Evolutionary conservation across 1,140 invertebrate genomes (phyloP).

Genomic region (Saxidomus purpurata): DNA sequence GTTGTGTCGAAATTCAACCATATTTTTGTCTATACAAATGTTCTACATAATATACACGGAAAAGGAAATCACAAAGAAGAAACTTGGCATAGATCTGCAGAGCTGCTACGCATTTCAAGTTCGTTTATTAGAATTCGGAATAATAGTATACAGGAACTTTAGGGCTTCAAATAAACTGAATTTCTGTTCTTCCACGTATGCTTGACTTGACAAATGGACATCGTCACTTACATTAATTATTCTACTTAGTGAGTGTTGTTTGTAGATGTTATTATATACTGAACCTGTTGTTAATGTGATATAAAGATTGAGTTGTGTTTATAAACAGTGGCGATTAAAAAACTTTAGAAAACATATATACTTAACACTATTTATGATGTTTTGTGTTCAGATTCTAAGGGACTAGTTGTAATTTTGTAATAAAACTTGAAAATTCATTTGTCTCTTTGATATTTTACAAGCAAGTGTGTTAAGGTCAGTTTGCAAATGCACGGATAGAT

Average conservation of each 20-base stretch:
- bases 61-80: not conserved
- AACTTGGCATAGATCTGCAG: not conserved
- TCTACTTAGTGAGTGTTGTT: too few species aligned
- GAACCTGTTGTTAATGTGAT: not conserved
- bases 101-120: not conserved
- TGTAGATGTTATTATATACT: too few species aligned
- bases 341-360: not conserved
- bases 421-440: not conserved
- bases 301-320: not conserved
- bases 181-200: too few species aligned
- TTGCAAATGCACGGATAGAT: too few species aligned
- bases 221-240: too few species aligned
- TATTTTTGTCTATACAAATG: not conserved
- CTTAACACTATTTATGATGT: not conserved
- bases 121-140: not conserved
- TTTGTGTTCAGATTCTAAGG: conserved; percentile 2
- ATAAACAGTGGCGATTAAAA: not conserved
- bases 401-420: conserved; percentile 20
- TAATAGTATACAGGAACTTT: too few species aligned
- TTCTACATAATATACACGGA: not conserved
- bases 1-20: not conserved
- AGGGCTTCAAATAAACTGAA: too few species aligned
- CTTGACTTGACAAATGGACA: too few species aligned
- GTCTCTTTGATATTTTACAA: too few species aligned
- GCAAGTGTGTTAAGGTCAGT: too few species aligned